Evolutionary conservation across 2,888 invertebrate species (phyloP).

Genomic region (Mesochorus sp.): DNA sequence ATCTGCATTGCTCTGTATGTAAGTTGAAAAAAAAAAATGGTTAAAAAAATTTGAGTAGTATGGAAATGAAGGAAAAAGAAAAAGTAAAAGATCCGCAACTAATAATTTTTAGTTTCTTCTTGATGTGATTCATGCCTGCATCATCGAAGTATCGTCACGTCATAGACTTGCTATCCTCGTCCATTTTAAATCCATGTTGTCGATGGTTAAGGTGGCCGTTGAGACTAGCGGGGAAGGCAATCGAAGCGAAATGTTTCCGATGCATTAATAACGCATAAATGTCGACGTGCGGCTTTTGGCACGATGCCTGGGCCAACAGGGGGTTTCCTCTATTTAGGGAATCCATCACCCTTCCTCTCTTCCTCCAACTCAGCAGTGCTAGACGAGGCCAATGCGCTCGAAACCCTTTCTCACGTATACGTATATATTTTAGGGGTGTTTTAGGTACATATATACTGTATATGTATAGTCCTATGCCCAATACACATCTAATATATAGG

Average conservation of each 20-base stretch:
- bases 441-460: neutral
- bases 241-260: slow-evolving; percentile 75
- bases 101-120: slow-evolving; percentile 14
- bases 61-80: neutral
- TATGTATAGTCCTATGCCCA: neutral
- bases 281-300: slow-evolving; percentile 75
- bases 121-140: neutral
- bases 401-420: slow-evolving; percentile 38
- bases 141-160: neutral
- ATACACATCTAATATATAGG: neutral
- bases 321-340: slow-evolving; percentile 74
- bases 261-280: slow-evolving; percentile 79
- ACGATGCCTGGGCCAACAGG: slow-evolving; percentile 67
- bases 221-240: slow-evolving; percentile 63
- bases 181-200: too few relatives aligned
- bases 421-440: too few relatives aligned
- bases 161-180: slow-evolving; percentile 33
- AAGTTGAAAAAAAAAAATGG: neutral
- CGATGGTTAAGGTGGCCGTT: too few relatives aligned
- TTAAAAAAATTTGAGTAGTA: neutral
- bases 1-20: slow-evolving; percentile 17
- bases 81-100: neutral
- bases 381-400: slow-evolving; percentile 52
- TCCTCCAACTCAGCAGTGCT: slow-evolving; percentile 27
- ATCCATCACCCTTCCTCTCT: slow-evolving; percentile 75